Conservation (phyloP, 2,113 vertebrate species). For the Lipophrys pholis region DNA sequence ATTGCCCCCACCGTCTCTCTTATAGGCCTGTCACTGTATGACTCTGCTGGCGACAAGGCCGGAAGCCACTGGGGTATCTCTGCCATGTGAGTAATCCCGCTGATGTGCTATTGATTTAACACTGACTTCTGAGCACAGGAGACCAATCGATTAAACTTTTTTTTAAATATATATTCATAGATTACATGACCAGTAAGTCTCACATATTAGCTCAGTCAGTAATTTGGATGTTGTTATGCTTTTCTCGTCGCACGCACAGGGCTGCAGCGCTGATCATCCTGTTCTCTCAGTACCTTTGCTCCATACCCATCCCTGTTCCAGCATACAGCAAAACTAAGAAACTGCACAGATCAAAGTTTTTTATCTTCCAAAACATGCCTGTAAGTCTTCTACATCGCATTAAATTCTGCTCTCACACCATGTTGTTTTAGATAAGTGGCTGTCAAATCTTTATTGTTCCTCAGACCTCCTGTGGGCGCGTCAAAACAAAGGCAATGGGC, state of each 20-base stretch:
- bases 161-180: neutral
- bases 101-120: neutral
- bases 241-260: slow-evolving; percentile 77
- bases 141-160: neutral
- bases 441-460: no score
- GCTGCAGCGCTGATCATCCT: slow-evolving; percentile 89
- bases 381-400: slow-evolving; percentile 71
- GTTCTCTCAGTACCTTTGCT: slow-evolving; percentile 95
- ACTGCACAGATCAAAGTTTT: slow-evolving; percentile 80
- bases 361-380: slow-evolving; percentile 92
- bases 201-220: neutral
- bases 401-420: no score
- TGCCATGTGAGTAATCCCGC: slow-evolving; percentile 81
- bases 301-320: slow-evolving; percentile 84
- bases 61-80: slow-evolving; percentile 94
- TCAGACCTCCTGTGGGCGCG: no score
- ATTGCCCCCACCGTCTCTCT: slow-evolving; percentile 94
- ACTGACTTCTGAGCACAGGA: neutral
- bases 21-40: slow-evolving; percentile 91
- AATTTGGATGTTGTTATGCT: neutral
- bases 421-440: no score
- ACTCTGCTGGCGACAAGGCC: slow-evolving; percentile 84
- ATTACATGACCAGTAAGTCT: neutral
- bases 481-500: no score
- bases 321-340: slow-evolving; percentile 84